Evolutionary conservation across 2,888 invertebrate genomes (phyloP), one percentile per base, ranked within the genome.

Genomic region (Odontocolon sp.): DNA sequence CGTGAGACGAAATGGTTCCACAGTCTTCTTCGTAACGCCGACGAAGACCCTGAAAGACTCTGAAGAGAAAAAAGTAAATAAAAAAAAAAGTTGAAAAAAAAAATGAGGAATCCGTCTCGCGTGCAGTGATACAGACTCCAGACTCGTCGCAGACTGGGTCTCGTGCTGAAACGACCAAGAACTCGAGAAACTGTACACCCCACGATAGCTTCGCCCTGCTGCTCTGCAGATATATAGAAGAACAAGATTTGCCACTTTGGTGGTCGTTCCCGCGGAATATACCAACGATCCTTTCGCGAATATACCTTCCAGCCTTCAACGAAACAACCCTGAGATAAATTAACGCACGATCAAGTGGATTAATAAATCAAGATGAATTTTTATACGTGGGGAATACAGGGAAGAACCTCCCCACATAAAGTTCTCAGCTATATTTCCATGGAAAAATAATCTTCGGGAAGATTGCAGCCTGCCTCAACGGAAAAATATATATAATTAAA

Each of bases 201-300:
- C 26, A 8, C 36, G 14, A 45, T 42, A 52, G 26, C 45, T 64
- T 71, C 33, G 14, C 47, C 36, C 45, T 8, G 56, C 47, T 64
- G 54, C 31, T 56, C 42, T 54, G 21, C 21, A 33, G 26, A n/a
- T n/a, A n/a, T 18, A 11, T 23, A 40, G 52, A 61, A 47, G 42
- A 69, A 74, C 45, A 69, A 75, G 57, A 71, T 64, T 71, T 64
- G 71, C 63, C 71, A 71, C 71, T 71, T 47, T 71, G 64, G 71
- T 71, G 71, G 71, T 57, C 71, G 69, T 71, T 64, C 54, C 14
- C 63, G 21, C 9, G 26, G 31, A 64, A 64, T 50, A 54, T 33
- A 16, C 36, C 40, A 61, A 6, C 52, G 2, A 45, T 61, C 16
- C 26, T 8, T 21, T 21, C 14, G 8, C 36, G 54, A 45, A 26